Base-by-base conservation (phyloP, 2,113 vertebrate genomes). In the Odobenus rosmarus region DNA sequence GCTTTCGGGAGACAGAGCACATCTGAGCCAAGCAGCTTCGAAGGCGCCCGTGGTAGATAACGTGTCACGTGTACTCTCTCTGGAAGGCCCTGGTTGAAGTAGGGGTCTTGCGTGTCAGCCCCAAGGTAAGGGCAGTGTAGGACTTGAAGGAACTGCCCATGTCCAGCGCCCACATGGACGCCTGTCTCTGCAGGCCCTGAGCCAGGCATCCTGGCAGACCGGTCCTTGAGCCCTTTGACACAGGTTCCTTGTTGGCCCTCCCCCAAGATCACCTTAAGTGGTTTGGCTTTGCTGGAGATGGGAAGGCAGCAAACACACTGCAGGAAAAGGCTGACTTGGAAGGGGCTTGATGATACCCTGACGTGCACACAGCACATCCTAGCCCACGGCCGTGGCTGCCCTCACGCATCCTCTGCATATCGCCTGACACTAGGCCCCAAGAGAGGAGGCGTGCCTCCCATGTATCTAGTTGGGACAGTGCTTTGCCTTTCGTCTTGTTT, bases 161-260 rank as follows among this genome's bases (percentile, higher is more conserved):
- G 1, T 7, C 3, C 7, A 14, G 21, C 33, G 21, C 67, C 6
- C 26, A 0, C 1, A 0, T 0, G 49, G 21, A 1, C 1, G 0
- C 9, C 74, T 4, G 5, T 31, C 71, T 19, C 23, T 0, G 13
- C 3, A 5, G 24, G 13, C 26, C 11, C 64, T 5, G 57, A 21
- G 21, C 10, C 6, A 10, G 4, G 46, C 21, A 0, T 31, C 5
- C 0, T 5, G 36, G 24, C 4, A 7, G 1, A 12, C n/a, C 7
- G 3, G 13, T 3, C 0, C 33, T 0, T 0, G 31, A 8, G 26
- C 24, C 53, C 33, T 18, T 2, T 16, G 46, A 1, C 3, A 0
- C 7, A 3, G 14, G 9, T 15, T 5, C 57, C 49, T n/a, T 3
- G 0, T 15, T 1, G 13, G 14, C 13, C 83, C 31, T 4, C 16